Evolutionary conservation across 2,797 vertebrate genomes (phyloP), one percentile per base, ranked within the genome.

Genomic region (Sebastes alutus): DNA sequence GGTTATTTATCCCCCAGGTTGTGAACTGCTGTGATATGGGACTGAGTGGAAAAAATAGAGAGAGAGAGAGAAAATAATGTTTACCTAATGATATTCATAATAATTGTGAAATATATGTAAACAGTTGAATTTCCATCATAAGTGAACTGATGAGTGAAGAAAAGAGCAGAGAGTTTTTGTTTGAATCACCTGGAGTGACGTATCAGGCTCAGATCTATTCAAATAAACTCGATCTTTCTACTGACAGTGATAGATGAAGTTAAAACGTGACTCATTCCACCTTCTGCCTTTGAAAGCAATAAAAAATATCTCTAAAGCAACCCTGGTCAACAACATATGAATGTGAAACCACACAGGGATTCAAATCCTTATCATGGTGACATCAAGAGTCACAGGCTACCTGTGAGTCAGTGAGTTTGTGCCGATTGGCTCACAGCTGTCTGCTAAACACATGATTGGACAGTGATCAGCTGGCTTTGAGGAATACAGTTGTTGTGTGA

Each of bases 301-400:
- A 58, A 63, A 54, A 32, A 73, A 6, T 0, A 7, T 16, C 58
- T 52, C 10, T 30, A 55, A 82, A 81, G 67, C 22, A 73, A 23
- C 8, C 9, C 59, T 55, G 22, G 23, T n/a, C 29, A 68, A 63
- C 23, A 30, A 76, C 60, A 64, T 86, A 72, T 49, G 79, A 93
- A 92, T 90, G 75, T 91, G 90, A 93, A 92, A 91, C 66, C 75
- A 73, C 52, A 22, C 20, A 29, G n/a, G 16, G 20, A 69, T 32
- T 83, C 35, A 75, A 14, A 55, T 82, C 66, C 52, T 58, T 61
- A 27, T 74, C 61, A 42, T 23, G 56, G 58, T 77, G 60, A 82
- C 82, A 78, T 76, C 77, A 89, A 76, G 80, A 83, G 69, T 83
- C 66, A 73, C 35, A 2, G 13, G 23, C 32, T 59, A 68, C 49